Evolutionary conservation across 2,113 vertebrate species (phyloP).

Genomic region (Calyptommatus sinebrachiatus): DNA sequence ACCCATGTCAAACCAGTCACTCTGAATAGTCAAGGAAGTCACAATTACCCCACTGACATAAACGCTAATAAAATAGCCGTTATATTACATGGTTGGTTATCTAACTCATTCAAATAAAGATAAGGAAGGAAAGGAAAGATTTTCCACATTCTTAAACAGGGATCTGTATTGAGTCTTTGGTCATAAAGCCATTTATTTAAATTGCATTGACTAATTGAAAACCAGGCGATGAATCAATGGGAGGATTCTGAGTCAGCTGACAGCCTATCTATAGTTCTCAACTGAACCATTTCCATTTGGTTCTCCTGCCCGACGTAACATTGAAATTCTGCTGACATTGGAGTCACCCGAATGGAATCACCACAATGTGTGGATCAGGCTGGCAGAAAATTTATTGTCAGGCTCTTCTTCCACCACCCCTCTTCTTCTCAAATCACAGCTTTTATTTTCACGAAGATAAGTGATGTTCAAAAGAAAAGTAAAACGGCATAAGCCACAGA

Average conservation of each 20-base stretch:
- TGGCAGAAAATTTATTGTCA: background rate
- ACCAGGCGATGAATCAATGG: background rate
- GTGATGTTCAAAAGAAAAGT: conserved; percentile 32
- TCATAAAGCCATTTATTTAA: background rate
- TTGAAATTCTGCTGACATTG: fast-evolving
- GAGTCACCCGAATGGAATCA: background rate
- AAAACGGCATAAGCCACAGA: background rate
- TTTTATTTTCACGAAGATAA: background rate
- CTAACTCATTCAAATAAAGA: too few relatives aligned
- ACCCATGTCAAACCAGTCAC: too few relatives aligned
- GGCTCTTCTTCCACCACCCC: background rate
- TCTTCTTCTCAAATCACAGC: background rate
- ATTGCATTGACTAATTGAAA: background rate
- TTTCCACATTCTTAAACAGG: background rate
- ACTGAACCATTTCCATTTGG: background rate
- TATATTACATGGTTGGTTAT: too few relatives aligned
- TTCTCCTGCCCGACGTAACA: background rate
- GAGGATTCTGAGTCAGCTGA: background rate
- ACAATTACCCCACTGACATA: background rate
- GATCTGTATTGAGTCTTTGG: background rate
- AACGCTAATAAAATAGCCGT: background rate
- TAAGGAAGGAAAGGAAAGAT: too few relatives aligned
- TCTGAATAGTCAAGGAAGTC: too few relatives aligned
- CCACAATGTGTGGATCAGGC: background rate
- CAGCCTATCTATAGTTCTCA: background rate